Base-by-base conservation (phyloP, 2,113 vertebrate species). In the Hippocampus abdominalis region DNA sequence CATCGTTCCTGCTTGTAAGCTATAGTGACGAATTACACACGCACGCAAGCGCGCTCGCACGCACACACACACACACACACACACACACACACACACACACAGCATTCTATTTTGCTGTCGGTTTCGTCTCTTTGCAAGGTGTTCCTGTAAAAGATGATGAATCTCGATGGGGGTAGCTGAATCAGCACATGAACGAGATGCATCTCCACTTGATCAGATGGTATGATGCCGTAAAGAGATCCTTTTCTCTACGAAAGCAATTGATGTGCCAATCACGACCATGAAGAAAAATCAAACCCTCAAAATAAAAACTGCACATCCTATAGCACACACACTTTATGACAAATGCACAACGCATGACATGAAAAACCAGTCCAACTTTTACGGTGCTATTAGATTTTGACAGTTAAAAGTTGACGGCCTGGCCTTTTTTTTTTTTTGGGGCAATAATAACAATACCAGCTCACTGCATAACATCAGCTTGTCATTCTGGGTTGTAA, bases 371-470 rank as follows among this genome's bases (percentile, higher is more conserved):
- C 80, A 67, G 87, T 80, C 87, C 87, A 85, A 91, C 89, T 84
- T 84, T 87, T 85, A 87, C 63, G 92, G 90, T 93, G 92, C 92
- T 92, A 91, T 86, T 84, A 86, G 72, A 88, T 86, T 86, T 85
- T 73, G 87, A 87, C 86, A 76, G 78, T 36, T 76, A 84, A 84
- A 86, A 80, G 84, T 86, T 87, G 86, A 82, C 76, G 70, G 62
- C 1, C 68, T 21, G 71, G 49, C 25, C 42, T 66, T 62, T 48
- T 39, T 32, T 23, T 46, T 81, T 73, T 81, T 60, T 73, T 59
- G 75, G 82, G 11, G 12, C 15, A 88, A 88, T 89, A 78, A 87
- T 80, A 16, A 21, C 42, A 25, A 10, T 0, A 64, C 42, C 61
- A 63, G 61, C 61, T 63, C 60, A 21, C 20, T 4, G 4, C 20